phyloP scores from a whole-genome alignment of 2,113 vertebrate genomes.

The Stigmatopora argus region DNA sequence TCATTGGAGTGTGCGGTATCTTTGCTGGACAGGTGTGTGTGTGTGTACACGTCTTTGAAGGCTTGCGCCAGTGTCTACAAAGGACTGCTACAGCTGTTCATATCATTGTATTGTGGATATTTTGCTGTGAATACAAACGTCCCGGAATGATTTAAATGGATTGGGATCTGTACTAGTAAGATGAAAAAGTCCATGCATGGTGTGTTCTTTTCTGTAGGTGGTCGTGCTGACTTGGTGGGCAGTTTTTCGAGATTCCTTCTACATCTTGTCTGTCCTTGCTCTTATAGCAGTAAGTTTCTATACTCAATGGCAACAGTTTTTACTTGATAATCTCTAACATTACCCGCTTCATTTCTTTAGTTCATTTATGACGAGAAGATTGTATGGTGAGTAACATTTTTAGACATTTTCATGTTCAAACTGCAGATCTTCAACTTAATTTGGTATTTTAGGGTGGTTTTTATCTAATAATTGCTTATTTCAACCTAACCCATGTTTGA shows the following conservation, averaged over 20 bases:
- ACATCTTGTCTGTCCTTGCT: slow-evolving; percentile 83
- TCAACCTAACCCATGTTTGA: background rate
- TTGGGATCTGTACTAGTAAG: background rate
- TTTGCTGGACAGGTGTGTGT: slow-evolving; percentile 92
- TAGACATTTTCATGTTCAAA: background rate
- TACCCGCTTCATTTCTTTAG: slow-evolving; percentile 54
- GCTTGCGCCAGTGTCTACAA: slow-evolving; percentile 25
- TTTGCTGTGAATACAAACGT: background rate
- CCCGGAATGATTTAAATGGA: background rate
- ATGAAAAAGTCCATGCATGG: background rate
- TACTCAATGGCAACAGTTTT: background rate
- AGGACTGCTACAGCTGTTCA: slow-evolving; percentile 17
- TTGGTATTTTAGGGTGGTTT: background rate
- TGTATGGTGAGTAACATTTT: slow-evolving; percentile 77
- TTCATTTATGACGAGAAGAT: slow-evolving; percentile 96
- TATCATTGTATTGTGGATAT: background rate
- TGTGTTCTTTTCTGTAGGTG: slow-evolving; percentile 68
- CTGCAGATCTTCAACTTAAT: background rate
- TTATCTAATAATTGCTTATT: background rate
- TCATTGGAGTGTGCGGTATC: slow-evolving; percentile 93
- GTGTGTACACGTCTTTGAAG: slow-evolving; percentile 56
- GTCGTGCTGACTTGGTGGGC: slow-evolving; percentile 90
- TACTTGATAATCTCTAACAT: background rate
- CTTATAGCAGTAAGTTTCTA: slow-evolving; percentile 85
- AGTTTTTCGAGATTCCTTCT: slow-evolving; percentile 89